Evolutionary conservation across 2,888 invertebrate genomes (phyloP).

Genomic region (Panorpa germanica): DNA sequence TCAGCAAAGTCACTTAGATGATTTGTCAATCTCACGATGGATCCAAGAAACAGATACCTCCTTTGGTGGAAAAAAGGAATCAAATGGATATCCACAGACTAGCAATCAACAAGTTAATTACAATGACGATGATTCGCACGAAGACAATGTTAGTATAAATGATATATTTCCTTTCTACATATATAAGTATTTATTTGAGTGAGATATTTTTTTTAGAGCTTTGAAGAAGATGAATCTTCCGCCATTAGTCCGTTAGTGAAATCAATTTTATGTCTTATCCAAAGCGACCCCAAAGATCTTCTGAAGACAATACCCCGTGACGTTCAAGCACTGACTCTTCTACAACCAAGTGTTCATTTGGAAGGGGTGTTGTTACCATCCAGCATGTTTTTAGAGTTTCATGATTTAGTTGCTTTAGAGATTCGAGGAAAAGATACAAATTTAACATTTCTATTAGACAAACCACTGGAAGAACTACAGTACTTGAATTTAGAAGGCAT

Average conservation of each 20-base stretch:
- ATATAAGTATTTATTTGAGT: conserved; percentile 7
- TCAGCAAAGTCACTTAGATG: conserved; percentile 30
- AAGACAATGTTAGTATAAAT: too few relatives aligned
- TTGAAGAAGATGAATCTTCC: conserved; percentile 23
- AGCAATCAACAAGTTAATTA: background rate
- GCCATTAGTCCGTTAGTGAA: conserved; percentile 25
- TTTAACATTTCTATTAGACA: conserved; percentile 27
- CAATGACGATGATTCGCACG: background rate
- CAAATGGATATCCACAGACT: background rate
- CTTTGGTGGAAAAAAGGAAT: conserved; percentile 13
- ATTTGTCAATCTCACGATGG: conserved; percentile 33
- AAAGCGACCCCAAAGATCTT: conserved; percentile 23
- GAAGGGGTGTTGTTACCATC: conserved; percentile 26
- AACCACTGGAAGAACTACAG: conserved; percentile 25
- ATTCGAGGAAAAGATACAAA: conserved; percentile 32
- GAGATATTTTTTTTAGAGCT: conserved; percentile 20
- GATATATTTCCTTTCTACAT: too few relatives aligned
- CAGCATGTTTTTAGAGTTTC: conserved; percentile 25
- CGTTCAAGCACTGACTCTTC: conserved; percentile 31
- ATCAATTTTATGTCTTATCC: conserved; percentile 32
- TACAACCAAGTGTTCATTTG: conserved; percentile 31
- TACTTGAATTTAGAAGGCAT: conserved; percentile 33
- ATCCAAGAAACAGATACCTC: conserved; percentile 19
- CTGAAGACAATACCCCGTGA: conserved; percentile 26
- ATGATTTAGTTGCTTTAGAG: conserved; percentile 35